Conservation (phyloP, 2,113 vertebrate genomes). For the Podarcis cretensis region DNA sequence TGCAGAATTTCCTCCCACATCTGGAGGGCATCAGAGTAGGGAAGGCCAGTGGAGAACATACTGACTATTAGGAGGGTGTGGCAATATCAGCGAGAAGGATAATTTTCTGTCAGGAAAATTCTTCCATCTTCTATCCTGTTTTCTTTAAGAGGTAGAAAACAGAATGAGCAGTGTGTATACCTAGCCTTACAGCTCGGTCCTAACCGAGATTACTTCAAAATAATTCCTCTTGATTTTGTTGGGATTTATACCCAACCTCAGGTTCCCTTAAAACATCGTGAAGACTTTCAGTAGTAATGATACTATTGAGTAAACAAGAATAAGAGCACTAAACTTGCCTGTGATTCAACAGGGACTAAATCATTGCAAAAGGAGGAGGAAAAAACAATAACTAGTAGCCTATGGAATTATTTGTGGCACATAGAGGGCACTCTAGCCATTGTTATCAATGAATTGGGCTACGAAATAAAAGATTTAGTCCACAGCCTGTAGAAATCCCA, state of each 20-base stretch:
- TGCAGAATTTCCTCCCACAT: too few relatives aligned
- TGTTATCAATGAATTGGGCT: not conserved
- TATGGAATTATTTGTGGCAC: not conserved
- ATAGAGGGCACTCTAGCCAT: slow-evolving; percentile 18
- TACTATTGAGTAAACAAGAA: not conserved
- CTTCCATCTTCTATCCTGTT: not conserved
- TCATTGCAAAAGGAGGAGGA: not conserved
- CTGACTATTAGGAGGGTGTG: not conserved
- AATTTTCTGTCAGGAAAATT: not conserved
- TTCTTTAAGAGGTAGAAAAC: not conserved
- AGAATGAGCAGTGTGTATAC: not conserved
- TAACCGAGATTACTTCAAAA: not conserved
- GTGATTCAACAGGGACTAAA: not conserved
- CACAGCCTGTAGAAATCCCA: not conserved
- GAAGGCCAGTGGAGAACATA: not conserved
- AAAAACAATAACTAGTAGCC: not conserved
- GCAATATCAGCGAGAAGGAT: not conserved
- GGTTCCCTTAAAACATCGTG: slow-evolving; percentile 18
- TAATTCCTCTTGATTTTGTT: not conserved
- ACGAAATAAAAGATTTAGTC: not conserved
- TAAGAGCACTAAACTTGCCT: not conserved
- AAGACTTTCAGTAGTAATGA: not conserved
- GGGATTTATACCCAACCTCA: not conserved
- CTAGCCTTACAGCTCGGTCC: not conserved
- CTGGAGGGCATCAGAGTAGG: not conserved